A percentile compares a stretch with the other conserved stretches of the same genome.
These are phyloP conservation scores for Drosophila mulleri DNA, from an alignment of 2,888 invertebrate species.

Conservation along the genomic window DNA sequence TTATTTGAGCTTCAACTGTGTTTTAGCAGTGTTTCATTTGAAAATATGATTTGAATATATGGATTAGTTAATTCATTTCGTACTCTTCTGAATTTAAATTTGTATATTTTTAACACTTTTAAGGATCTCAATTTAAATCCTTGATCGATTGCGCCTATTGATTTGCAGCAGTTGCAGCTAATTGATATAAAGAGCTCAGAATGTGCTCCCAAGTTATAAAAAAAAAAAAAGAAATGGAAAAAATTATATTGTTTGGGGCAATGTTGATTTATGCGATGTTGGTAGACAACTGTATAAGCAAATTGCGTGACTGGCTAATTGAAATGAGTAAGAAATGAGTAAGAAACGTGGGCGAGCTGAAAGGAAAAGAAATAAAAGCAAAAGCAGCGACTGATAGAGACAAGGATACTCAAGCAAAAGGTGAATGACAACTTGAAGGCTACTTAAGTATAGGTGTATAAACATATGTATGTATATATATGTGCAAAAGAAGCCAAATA, in stretches of 20 bases:
- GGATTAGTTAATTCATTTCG: slow-evolving; percentile 22
- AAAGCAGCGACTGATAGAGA: neutral
- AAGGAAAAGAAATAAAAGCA: slow-evolving; percentile 4
- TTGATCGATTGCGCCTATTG: neutral
- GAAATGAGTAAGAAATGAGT: slow-evolving; percentile 53
- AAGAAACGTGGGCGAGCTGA: slow-evolving; percentile 2
- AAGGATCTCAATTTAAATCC: neutral
- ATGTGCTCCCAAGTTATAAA: neutral
- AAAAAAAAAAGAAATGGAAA: neutral
- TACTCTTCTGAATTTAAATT: no score
- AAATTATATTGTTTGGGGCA: slow-evolving; percentile 33
- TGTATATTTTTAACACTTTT: no score
- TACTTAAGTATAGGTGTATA: no score
- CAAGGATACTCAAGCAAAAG: slow-evolving; percentile 10
- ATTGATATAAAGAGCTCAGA: neutral
- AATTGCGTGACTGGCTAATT: slow-evolving; percentile 79
- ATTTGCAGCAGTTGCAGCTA: slow-evolving; percentile 14
- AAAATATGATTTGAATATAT: slow-evolving; percentile 18
- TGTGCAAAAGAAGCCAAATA: no score
- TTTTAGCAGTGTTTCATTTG: slow-evolving; percentile 10
- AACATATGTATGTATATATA: no score
- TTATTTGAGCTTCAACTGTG: slow-evolving; percentile 12
- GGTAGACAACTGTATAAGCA: slow-evolving; percentile 70
- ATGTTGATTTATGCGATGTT: slow-evolving; percentile 65
- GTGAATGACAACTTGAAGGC: neutral